Conservation (phyloP, 2,888 invertebrate genomes). For the Euproctis similis region DNA sequence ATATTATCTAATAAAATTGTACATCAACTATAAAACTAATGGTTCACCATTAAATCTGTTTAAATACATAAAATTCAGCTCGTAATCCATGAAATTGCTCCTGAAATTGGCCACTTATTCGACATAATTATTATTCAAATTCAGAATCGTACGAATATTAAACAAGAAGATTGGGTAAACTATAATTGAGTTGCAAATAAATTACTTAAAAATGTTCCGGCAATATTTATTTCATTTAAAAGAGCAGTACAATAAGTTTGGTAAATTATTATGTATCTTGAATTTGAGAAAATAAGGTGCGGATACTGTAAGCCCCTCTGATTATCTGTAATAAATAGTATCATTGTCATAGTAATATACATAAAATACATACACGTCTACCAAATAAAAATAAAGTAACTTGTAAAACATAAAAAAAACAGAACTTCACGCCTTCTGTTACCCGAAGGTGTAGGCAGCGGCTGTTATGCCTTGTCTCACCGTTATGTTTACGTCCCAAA, state of each 20-base stretch:
- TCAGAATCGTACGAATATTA: no score
- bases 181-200: no score
- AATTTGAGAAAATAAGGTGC: conserved; percentile 45
- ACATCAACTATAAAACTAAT: conserved; percentile 20
- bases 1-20: neutral
- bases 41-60: conserved; percentile 15
- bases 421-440: no score
- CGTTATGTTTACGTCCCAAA: no score
- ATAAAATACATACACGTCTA: neutral
- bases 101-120: conserved; percentile 11
- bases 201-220: no score
- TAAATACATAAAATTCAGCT: conserved; percentile 18
- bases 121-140: no score
- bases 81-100: conserved; percentile 13
- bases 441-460: no score
- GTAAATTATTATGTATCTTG: conserved; percentile 27
- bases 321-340: conserved; percentile 35
- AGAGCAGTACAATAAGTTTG: no score
- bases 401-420: neutral
- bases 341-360: neutral
- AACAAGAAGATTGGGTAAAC: no score
- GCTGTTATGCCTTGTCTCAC: no score
- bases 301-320: conserved; percentile 51
- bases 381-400: neutral
- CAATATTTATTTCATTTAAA: no score